phyloP scores from a whole-genome alignment of 2,888 invertebrate genomes.

The Yponomeuta sedellus region DNA sequence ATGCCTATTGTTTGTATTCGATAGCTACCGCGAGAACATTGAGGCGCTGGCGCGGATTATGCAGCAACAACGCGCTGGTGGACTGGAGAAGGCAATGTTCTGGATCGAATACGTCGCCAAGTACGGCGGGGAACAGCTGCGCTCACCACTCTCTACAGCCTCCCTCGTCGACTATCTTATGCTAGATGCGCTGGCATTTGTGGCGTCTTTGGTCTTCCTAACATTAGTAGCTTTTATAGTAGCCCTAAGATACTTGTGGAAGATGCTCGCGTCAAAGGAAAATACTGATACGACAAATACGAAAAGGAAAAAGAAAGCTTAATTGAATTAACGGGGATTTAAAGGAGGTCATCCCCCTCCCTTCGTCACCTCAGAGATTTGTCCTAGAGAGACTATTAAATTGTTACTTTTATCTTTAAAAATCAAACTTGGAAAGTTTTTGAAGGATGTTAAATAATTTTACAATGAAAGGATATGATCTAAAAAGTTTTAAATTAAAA shows the following conservation, averaged over 20 bases:
- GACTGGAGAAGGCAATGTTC: constrained; percentile 14
- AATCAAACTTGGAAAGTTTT: too few relatives aligned
- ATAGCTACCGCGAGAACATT: constrained; percentile 15
- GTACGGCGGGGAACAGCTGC: constrained; percentile 11
- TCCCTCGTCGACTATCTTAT: constrained; percentile 4
- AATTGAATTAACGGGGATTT: too few relatives aligned
- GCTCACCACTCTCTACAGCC: constrained; percentile 14
- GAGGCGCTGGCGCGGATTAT: constrained; percentile 5
- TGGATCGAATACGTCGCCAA: constrained; percentile 14
- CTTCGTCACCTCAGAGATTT: too few relatives aligned
- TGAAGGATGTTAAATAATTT: too few relatives aligned
- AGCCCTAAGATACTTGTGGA: background rate
- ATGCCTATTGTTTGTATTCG: too few relatives aligned
- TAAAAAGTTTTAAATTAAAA: too few relatives aligned
- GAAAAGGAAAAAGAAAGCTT: too few relatives aligned
- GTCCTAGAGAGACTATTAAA: too few relatives aligned
- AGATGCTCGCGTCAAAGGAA: background rate
- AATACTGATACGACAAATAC: too few relatives aligned
- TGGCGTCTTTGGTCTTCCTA: background rate
- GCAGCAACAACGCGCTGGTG: constrained; percentile 12
- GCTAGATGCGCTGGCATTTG: constrained; percentile 8
- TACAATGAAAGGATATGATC: too few relatives aligned
- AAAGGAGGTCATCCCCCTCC: too few relatives aligned
- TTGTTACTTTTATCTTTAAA: too few relatives aligned
- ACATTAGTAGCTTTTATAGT: background rate